Evolutionary conservation across 2,888 invertebrate genomes (phyloP), one percentile per base, ranked within the genome.

Genomic region (Drosophila nigricruria): DNA sequence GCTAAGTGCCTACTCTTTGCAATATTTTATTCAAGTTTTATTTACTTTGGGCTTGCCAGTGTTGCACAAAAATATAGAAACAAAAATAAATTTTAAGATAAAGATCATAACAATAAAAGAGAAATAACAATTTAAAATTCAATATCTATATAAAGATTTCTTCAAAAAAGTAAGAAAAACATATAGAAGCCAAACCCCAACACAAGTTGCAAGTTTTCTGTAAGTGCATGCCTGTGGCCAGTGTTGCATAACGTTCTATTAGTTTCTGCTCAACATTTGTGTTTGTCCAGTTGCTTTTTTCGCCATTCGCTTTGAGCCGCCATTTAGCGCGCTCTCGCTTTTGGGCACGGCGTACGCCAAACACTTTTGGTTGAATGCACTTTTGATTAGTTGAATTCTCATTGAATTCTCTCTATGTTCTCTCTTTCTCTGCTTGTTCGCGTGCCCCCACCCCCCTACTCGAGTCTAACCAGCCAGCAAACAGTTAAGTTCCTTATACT

Each of bases 351-450:
- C 60, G 50, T 63, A 49, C 60, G 62, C 61, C 57, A 70, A 68
- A 57, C 64, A 73, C 69, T 76, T 81, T 85, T 89, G 75, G 88
- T 86, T 89, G 86, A 86, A 89, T 88, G 89, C 86, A 86, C 86
- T 88, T 88, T 85, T 77, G 67, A 73, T 81, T 76, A 77, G 70
- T 53, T n/a, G n/a, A n/a, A n/a, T n/a, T 73, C 61, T 67, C 53
- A 52, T 27, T 54, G 68, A 34, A 59, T 56, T 32, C 42, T 30
- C 43, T 9, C 23, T 27, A 14, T 10, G 32, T 23, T 34, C 36
- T 36, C 10, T 20, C 20, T 58, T 54, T 56, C 20, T 42, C 45
- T 53, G 20, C 45, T 36, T 14, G 8, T 36, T 56, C 18, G 42
- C 32, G 45, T 42, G 18, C 30, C 47, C 40, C 18, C 25, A 34